Evolutionary conservation across 2,888 invertebrate genomes (phyloP), one percentile per base, ranked within the genome.

Genomic region (Adineta ricciae): DNA sequence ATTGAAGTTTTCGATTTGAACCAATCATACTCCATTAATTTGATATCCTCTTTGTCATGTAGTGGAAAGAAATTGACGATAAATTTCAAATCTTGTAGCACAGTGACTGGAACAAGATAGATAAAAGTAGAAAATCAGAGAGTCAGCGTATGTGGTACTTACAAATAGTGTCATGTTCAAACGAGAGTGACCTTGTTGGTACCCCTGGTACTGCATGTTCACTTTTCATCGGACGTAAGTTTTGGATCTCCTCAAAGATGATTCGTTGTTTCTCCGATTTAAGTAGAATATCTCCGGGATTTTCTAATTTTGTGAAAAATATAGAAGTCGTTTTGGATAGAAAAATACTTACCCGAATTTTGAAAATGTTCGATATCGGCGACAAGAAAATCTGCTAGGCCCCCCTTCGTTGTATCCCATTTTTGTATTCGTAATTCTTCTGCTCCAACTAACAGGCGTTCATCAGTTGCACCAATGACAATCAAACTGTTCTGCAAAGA

Each of bases 261-360:
- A 94, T 92, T 83, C 92, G 92, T 88, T 94, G 94, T 83, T 93
- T 92, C 88, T 94, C 94, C 1, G 93, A 92, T 52, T 92, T 91
- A 0, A 92, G 93, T 84, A 94, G 90, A 83, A 94, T 88, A 32
- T 86, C 86, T 19, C 88, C 88, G 2, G 78, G 78, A n/a, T 78
- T 41, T 38, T 78, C 78, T 78, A 41, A 41, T 14, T n/a, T 41
- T 11, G 19, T 64, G 3, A 2, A 4, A 32, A 32, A 50, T 50
- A 2, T 19, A 16, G 14, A 9, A 50, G 2, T 19, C 14, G 19
- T 24, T 64, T 64, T 27, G 11, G 8, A 64, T 8, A 5, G 11
- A 36, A 8, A 38, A 3, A 73, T 49, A 56, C 78, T 83, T 86
- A 90, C 90, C 89, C 87, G 88, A 88, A 64, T 88, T 88, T 72